Percentiles rank a stretch among this genome's conserved stretches.
Conservation (phyloP, 2,888 invertebrate species). For the Malachius bipustulatus region DNA sequence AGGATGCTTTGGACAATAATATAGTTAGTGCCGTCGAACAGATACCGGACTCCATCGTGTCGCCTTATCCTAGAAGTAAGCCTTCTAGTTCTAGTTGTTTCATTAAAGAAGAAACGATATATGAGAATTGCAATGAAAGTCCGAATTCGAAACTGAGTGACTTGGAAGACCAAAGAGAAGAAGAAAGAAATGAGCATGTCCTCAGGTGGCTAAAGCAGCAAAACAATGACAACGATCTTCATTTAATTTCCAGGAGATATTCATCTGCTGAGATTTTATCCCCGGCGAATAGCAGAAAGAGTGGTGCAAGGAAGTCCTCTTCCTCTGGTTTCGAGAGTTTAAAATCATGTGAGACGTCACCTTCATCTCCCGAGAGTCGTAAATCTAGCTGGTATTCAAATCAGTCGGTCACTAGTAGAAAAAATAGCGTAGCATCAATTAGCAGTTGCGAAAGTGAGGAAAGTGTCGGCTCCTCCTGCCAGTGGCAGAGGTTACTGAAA, state of each 20-base stretch:
- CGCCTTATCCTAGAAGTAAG: conserved; percentile 14
- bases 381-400: conserved; percentile 28
- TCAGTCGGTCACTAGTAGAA: conserved; percentile 28
- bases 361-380: conserved; percentile 30
- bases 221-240: conserved; percentile 23
- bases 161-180: conserved; percentile 28
- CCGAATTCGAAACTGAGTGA: conserved; percentile 26
- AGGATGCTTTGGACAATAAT: conserved; percentile 32
- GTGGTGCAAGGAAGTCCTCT: conserved; percentile 27
- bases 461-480: conserved; percentile 22
- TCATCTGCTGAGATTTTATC: conserved; percentile 25
- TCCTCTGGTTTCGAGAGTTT: conserved; percentile 31
- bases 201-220: conserved; percentile 36
- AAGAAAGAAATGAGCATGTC: conserved; percentile 35
- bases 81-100: conserved; percentile 13
- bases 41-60: conserved; percentile 18
- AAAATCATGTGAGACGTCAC: conserved; percentile 29
- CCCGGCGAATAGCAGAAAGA: conserved; percentile 30
- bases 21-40: conserved; percentile 34
- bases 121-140: conserved; percentile 32
- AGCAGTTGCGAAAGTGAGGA: conserved; percentile 37
- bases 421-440: conserved; percentile 35
- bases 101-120: conserved; percentile 31
- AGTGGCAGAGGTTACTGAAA: conserved; percentile 32
- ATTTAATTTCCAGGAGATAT: conserved; percentile 21